phyloP scores from a whole-genome alignment of 2,113 vertebrate species.

The Ondatra zibethicus region DNA sequence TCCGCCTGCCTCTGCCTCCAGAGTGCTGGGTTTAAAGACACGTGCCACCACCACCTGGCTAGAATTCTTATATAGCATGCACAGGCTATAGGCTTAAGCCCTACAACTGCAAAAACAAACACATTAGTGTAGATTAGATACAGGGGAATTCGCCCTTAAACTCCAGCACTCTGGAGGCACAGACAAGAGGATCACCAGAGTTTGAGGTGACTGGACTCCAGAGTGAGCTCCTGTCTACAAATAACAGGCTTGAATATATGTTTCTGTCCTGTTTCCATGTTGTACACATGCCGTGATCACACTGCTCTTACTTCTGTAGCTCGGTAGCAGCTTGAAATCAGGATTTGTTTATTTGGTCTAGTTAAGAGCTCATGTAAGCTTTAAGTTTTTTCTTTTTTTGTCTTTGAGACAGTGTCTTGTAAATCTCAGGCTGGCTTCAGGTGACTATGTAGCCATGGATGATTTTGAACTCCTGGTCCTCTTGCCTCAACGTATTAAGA shows the following conservation, averaged over 20 bases:
- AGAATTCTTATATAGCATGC: neutral
- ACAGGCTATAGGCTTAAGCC: neutral
- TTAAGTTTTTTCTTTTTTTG: neutral
- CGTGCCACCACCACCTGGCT: too few relatives aligned
- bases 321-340: neutral
- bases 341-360: neutral
- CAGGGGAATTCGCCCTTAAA: neutral
- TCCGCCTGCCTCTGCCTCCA: too few relatives aligned
- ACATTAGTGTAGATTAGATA: neutral
- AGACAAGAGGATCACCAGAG: neutral
- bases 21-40: too few relatives aligned
- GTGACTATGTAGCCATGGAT: neutral
- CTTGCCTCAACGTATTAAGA: neutral
- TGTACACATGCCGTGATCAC: accelerated
- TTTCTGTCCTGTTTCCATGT: neutral
- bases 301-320: too few relatives aligned
- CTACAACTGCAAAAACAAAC: neutral
- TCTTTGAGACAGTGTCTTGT: neutral
- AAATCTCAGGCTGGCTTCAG: neutral
- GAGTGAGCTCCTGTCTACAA: neutral
- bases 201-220: neutral
- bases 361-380: neutral
- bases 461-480: neutral
- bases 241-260: neutral
- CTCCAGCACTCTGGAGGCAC: too few relatives aligned